Evolutionary conservation across 2,888 invertebrate species (phyloP), one percentile per base, ranked within the genome.

Genomic region (Diarsia brunnea): DNA sequence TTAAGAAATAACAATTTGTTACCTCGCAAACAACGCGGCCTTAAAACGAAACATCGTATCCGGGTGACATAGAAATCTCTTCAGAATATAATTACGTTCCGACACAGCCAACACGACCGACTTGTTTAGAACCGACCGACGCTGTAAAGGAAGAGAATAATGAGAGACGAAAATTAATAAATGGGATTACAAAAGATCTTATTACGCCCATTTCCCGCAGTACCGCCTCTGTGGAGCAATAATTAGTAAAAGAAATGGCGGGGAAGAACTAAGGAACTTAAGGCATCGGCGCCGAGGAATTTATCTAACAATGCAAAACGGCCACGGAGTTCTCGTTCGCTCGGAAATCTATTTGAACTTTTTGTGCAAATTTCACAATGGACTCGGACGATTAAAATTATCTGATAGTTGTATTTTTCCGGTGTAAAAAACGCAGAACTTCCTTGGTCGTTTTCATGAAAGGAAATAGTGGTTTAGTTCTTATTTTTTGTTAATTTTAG

Each of bases 121-220:
- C 89, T 91, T 92, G 91, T 93, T 93, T 92, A 92, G 92, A 90
- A 86, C 89, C 89, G 86, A 87, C 87, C 76, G 78, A 82, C 89
- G 87, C 82, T 84, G 89, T 90, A 91, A 89, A 89, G 88, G 87
- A 78, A 89, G 88, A 87, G 87, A 90, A 89, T 91, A 89, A 91
- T 89, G 90, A 87, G 93, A 94, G 87, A 84, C 87, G 89, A 91
- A 90, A 89, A 90, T 91, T 91, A 89, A 91, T 90, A 91, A 91
- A 91, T 89, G 87, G 88, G 86, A 89, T 94, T 93, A 94, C 93
- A 94, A 94, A 94, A 94, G 94, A 94, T 94, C 93, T 94, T 94
- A 94, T 94, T 94, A 93, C 93, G 89, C 84, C 92, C 92, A 93
- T 94, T 94, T 93, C 92, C 93, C 91, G 85, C 90, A 91, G 92